Base-by-base conservation (phyloP, 2,888 invertebrate genomes). In the Cylindroiulus punctatus region DNA sequence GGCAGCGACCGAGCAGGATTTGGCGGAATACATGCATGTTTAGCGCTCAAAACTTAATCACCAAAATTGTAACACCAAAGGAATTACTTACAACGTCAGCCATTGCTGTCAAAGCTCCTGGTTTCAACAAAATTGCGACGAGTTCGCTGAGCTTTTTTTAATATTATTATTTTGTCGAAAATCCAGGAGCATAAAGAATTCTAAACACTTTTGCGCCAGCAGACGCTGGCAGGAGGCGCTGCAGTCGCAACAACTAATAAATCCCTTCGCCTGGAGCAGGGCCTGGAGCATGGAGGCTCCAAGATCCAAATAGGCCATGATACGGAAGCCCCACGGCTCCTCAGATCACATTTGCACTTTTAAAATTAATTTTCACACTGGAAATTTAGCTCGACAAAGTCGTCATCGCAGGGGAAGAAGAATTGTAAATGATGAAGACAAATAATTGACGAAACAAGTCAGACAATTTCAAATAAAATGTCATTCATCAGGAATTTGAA, bases 101-200 rank as follows among this genome's bases (percentile, higher is more conserved):
- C 52, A 52, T 52, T 52, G 52, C 52, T 52, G 14, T 52, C 52
- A 17, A 52, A 52, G 52, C 52, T 52, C 52, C 17, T 52, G 52
- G 52, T 52, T 52, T 52, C n/a, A 17, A 52, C n/a, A 52, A 19
- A 52, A 52, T n/a, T 19, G 52, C 52, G n/a, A 52, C 52, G 14
- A 52, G 52, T 52, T 52, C 52, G 52, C 52, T 52, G 52, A 52
- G 52, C n/a, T 52, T 52, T 52, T 52, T 52, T 52, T 52, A 52
- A n/a, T n/a, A n/a, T 52, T 52, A 52, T 1, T 52, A 52, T 19
- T 52, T 19, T 52, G 52, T 52, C 17, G 52, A 52, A 52, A 52
- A 52, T 52, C 19, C 19, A 52, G 52, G 52, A 52, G 52, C 52
- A 52, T 52, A 52, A 52, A 52, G 52, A 52, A 52, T 52, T 1